Evolutionary conservation across 2,888 invertebrate genomes (phyloP).

Genomic region (Mellilla xanthometata): DNA sequence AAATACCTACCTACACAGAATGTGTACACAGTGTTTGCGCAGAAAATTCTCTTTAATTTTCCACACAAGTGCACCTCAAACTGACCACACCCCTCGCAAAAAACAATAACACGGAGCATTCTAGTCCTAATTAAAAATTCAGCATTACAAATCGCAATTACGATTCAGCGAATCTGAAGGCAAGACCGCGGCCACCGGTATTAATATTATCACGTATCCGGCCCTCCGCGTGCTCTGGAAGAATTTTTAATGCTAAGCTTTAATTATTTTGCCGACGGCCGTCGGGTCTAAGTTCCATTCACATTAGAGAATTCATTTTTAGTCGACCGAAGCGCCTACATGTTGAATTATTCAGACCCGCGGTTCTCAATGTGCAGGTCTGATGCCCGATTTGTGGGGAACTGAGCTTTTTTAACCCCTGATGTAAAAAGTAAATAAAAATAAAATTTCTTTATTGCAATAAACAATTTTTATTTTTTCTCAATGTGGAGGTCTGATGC

Average conservation of each 20-base stretch:
- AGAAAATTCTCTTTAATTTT: no score
- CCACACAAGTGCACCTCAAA: no score
- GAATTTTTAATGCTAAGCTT: constrained; percentile 81
- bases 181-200: constrained; percentile 52
- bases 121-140: constrained; percentile 21
- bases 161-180: constrained; percentile 30
- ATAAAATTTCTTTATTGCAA: no score
- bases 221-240: constrained; percentile 68
- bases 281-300: constrained; percentile 74
- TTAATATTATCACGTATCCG: constrained; percentile 82
- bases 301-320: constrained; percentile 81
- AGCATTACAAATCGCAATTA: constrained; percentile 33
- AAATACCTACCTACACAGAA: no score
- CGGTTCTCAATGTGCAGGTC: constrained; percentile 14
- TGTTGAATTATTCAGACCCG: constrained; percentile 29
- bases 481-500: constrained; percentile 9
- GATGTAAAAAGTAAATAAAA: no score
- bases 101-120: constrained; percentile 5
- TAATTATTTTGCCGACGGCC: constrained; percentile 77
- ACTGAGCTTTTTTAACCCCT: no score
- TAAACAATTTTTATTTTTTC: no score
- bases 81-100: not conserved
- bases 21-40: no score
- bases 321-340: constrained; percentile 34
- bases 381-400: not conserved